Evolutionary conservation across 1,140 invertebrate species (phyloP).

Genomic region (Pinna nobilis): DNA sequence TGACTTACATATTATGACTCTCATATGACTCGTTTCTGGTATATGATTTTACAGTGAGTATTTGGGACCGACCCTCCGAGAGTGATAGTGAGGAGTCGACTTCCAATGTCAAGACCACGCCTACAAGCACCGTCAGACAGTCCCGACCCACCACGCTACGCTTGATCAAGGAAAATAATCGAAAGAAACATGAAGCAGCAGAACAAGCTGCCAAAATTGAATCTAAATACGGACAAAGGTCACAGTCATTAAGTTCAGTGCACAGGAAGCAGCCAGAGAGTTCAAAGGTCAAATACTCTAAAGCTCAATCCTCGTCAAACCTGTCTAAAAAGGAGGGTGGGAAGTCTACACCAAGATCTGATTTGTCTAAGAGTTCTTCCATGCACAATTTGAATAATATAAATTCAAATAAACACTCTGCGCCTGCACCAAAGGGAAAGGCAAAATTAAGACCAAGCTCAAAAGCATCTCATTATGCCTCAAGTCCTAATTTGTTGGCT

Average conservation of each 20-base stretch:
- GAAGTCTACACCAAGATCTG: neutral
- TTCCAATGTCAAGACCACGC: neutral
- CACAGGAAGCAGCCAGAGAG: constrained; percentile 42
- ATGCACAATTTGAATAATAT: constrained; percentile 36
- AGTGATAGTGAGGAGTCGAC: constrained; percentile 32
- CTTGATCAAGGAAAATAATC: constrained; percentile 7
- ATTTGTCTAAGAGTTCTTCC: constrained; percentile 35
- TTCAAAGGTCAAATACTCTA: constrained; percentile 40
- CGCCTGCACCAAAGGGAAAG: neutral
- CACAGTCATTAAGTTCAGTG: constrained; percentile 29
- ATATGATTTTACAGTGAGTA: neutral
- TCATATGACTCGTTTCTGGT: neutral
- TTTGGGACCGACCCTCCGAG: constrained; percentile 12
- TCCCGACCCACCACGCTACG: constrained; percentile 25
- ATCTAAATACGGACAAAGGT: constrained; percentile 10
- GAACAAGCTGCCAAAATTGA: no score
- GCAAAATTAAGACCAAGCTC: neutral
- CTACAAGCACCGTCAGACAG: constrained; percentile 2
- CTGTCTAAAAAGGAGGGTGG: neutral
- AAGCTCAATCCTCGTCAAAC: constrained; percentile 14
- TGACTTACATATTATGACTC: no score
- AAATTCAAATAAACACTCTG: neutral
- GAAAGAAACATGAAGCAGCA: neutral
- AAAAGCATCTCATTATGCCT: constrained; percentile 48
- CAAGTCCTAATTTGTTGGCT: constrained; percentile 52